Base-by-base conservation (phyloP, 2,888 invertebrate species). In the Imbricaverruca yamaguchii region DNA sequence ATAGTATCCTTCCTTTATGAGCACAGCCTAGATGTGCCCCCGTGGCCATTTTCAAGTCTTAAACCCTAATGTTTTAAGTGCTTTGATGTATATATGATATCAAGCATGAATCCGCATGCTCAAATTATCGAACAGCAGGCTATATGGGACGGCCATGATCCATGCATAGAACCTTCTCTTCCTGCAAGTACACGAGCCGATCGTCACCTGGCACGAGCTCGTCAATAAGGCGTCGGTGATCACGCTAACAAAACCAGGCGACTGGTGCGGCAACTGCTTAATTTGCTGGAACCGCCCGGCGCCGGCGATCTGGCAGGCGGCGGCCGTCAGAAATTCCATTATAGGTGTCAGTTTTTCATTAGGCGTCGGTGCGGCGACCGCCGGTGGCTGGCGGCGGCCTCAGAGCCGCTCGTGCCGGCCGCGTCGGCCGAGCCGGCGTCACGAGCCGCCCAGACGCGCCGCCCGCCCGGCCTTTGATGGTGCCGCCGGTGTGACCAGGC, bases 301-400 rank as follows among this genome's bases (percentile, higher is more conserved):
- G 74, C 39, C 69, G 39, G 69, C 15, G 69, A 39, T 39, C 69
- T 69, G 0, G 11, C 4, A 39, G 39, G 10, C 7, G 15, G 15
- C 25, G 69, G 12, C 69, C 55, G 74, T 74, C 74, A 74, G 74
- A 21, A 53, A 74, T 74, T 74, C 55, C 74, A 74, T 74, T 74
- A 74, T 21, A 12, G 23, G 74, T 18, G 74, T 74, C 74, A 55
- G 74, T 74, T 74, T 74, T 74, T 74, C 74, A 74, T 74, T 74
- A 74, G 21, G 11, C 55, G 10, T 69, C 21, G 59, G 59, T 15
- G 59, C 59, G 59, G 59, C 59, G 59, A 7, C 15, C 59, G 59
- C 12, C 15, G 59, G 59, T 15, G 15, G 59, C 59, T 53, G 53
- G 74, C 18, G 21, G 13, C 7, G 21, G 74, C 39, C 39, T 69